Base-by-base conservation (phyloP, 2,888 invertebrate species). In the Vanessa cardui region DNA sequence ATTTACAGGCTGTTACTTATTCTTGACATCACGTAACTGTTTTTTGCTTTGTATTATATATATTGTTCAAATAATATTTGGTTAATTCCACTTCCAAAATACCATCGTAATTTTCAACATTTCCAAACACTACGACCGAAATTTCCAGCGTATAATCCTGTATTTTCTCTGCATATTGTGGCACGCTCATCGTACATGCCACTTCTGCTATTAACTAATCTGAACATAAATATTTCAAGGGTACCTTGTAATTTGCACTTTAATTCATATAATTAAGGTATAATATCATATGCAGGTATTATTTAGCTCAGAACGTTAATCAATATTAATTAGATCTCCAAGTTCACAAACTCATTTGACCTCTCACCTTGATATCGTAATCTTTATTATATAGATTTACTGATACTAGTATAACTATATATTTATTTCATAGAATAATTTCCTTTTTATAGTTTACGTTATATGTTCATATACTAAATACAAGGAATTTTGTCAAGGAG, bases 301-400 rank as follows among this genome's bases (percentile, higher is more conserved):
- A 21, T 50, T 50, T 12, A 50, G 15, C 21, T 26, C 21, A 50
- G 50, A 50, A 6, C 50, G 15, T 21, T 50, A 20, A 50, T 50
- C 20, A 50, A 50, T 50, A 50, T 50, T 50, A 50, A 21, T 50
- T 50, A 26, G 50, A 50, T 50, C 21, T 50, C 12, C 12, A 26
- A 50, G 50, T 50, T 21, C 21, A 50, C 6, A 4, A 39, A 12
- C 15, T 21, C 20, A 4, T 50, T 50, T 21, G 50, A 50, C 50
- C 50, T 20, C 20, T 50, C 9, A 21, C 21, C 9, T 21, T 21
- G 8, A 9, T 50, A 50, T 50, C 26, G 50, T 21, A 26, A 50
- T 50, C 50, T 21, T 20, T 20, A 39, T 5, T 20, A 4, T 26
- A 50, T 21, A 50, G 50, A 50, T 49, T 49, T 49, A 49, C n/a